Base-by-base conservation (phyloP, 1,140 invertebrate species). In the Aleiodes sp. region DNA sequence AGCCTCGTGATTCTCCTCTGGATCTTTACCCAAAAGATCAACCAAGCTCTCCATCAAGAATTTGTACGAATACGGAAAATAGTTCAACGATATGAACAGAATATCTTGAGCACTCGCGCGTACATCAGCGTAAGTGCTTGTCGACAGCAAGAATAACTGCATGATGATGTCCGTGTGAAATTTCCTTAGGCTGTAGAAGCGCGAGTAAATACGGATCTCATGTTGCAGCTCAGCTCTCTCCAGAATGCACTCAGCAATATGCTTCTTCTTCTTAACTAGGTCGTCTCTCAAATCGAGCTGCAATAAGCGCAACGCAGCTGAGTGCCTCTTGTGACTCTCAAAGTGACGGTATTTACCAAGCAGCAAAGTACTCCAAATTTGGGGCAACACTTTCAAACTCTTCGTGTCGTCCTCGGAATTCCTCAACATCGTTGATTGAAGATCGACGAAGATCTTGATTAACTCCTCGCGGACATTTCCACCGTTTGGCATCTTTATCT, bases 391-490 rank as follows among this genome's bases (percentile, higher is more conserved):
- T 68, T 87, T 87, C 24, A 94, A 86, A 68, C 91, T 90, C 75
- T 93, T 93, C 0, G 91, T 94, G 79, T 96, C 92, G 79, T 94
- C 93, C 80, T 92, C 91, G 64, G 86, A 84, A 46, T 87, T 84
- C 35, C 87, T 81, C n/a, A 92, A 78, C 71, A 94, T 86, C 70
- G 88, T 86, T 39, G 84, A 81, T 72, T 92, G 88, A 2, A 93
- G 76, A 62, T 80, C 75, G 14, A 85, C 82, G 68, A 92, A 86
- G 2, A 87, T 76, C 46, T 88, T 80, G 2, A 86, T 84, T 1
- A 94, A 76, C 35, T 82, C 80, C 70, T 86, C 80, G 65, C 92
- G 85, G 4, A 92, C 86, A 80, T 92, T 92, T 59, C 84, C 81
- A 6, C 88, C 89, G 80, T 90, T 87, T 7, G 89, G 89, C 90